phyloP scores from a whole-genome alignment of 2,113 vertebrate genomes.

The Oryctolagus cuniculus region DNA sequence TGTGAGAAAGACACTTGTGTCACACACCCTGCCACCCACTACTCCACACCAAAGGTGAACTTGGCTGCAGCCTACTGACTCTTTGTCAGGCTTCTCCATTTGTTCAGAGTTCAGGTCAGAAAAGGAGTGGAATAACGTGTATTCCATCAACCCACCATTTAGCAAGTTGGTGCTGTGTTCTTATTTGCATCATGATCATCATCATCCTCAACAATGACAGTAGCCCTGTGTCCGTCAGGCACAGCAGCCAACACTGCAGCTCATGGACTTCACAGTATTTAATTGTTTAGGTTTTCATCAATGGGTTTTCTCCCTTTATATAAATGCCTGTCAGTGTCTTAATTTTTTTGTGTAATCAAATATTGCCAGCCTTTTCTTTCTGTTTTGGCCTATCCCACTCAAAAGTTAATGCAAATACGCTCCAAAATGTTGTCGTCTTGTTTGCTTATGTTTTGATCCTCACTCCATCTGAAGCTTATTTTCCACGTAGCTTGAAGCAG shows the following conservation, averaged over 20 bases:
- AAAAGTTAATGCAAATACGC: background rate
- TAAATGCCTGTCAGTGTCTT: background rate
- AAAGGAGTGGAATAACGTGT: background rate
- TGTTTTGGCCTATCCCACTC: background rate
- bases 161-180: background rate
- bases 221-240: background rate
- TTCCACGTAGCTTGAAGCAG: background rate
- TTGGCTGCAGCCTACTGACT: background rate
- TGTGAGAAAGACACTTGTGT: background rate
- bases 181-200: too few relatives aligned
- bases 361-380: background rate
- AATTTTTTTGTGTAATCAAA: background rate
- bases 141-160: background rate
- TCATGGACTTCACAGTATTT: background rate
- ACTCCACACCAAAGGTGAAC: background rate
- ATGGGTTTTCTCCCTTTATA: background rate
- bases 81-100: background rate
- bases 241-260: background rate
- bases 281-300: background rate
- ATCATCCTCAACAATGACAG: background rate
- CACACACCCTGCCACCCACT: background rate
- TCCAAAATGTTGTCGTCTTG: background rate
- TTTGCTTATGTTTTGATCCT: conserved; percentile 12
- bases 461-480: background rate
- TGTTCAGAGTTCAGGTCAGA: background rate